Conservation (phyloP, 2,113 vertebrate species). For the Carlito syrichta region DNA sequence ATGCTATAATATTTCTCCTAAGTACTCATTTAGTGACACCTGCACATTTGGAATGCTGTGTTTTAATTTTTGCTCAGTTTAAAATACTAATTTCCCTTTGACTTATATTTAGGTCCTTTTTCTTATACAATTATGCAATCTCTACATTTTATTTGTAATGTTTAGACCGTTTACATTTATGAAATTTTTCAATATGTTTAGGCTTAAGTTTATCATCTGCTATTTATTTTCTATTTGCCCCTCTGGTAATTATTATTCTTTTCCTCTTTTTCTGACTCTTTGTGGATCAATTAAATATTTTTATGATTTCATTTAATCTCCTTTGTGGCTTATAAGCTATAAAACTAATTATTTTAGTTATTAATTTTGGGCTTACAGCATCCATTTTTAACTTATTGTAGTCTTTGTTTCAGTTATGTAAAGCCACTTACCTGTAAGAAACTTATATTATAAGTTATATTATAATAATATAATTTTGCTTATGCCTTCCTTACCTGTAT, state of each 20-base stretch:
- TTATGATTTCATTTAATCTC: neutral
- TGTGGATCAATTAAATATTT: neutral
- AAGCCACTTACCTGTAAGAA: neutral
- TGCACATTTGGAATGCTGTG: neutral
- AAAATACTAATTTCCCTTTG: neutral
- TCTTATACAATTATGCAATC: neutral
- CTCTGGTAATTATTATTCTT: neutral
- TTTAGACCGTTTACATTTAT: neutral
- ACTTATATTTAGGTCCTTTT: neutral
- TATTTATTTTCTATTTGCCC: neutral
- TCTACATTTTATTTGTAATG: neutral
- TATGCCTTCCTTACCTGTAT: neutral
- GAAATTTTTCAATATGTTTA: neutral
- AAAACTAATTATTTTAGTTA: neutral
- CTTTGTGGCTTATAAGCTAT: neutral
- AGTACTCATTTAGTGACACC: neutral
- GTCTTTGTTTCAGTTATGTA: neutral
- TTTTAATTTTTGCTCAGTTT: neutral
- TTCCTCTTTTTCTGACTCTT: neutral
- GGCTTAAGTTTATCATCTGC: neutral
- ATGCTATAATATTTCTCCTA: neutral
- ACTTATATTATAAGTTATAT: too few species aligned
- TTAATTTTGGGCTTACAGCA: neutral
- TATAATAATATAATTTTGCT: neutral
- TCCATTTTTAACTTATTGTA: neutral